Conservation (phyloP, 2,113 vertebrate species). For the Speoplatyrhinus poulsoni region DNA sequence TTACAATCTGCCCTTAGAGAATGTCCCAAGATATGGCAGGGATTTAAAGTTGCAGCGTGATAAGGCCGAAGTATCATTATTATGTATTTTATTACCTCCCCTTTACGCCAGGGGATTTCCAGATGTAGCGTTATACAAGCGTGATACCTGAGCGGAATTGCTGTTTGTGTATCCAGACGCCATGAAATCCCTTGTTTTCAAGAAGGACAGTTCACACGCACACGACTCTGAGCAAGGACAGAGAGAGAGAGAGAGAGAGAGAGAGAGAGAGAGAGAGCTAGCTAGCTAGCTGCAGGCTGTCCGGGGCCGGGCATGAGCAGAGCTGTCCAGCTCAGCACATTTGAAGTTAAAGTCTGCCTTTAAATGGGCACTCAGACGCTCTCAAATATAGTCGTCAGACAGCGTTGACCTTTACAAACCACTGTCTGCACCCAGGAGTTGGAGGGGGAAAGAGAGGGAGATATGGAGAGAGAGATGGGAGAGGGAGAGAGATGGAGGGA, state of each 20-base stretch:
- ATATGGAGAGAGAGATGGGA: not conserved
- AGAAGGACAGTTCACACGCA: no score
- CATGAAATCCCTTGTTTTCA: no score
- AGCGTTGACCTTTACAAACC: conserved; percentile 66
- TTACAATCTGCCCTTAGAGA: no score
- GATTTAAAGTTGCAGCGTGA: no score
- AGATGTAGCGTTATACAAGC: no score
- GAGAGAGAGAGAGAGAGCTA: not conserved
- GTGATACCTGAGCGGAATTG: no score
- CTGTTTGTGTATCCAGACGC: no score
- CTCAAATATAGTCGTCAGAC: conserved; percentile 60
- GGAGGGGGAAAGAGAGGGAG: conserved; percentile 3
- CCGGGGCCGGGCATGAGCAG: conserved; percentile 58
- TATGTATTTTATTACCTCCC: no score
- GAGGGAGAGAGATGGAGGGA: conserved; percentile 4
- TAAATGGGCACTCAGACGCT: conserved; percentile 75
- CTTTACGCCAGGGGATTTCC: no score
- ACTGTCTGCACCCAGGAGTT: conserved; percentile 35
- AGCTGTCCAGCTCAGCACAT: conserved; percentile 70
- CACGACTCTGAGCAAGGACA: conserved; percentile 15
- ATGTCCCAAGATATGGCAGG: no score
- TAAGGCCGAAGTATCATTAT: no score
- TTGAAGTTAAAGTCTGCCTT: conserved; percentile 68
- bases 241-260: conserved; percentile 37
- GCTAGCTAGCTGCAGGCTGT: conserved; percentile 55